Conservation (phyloP, 2,888 invertebrate species). For the Drosophila eohydei region DNA sequence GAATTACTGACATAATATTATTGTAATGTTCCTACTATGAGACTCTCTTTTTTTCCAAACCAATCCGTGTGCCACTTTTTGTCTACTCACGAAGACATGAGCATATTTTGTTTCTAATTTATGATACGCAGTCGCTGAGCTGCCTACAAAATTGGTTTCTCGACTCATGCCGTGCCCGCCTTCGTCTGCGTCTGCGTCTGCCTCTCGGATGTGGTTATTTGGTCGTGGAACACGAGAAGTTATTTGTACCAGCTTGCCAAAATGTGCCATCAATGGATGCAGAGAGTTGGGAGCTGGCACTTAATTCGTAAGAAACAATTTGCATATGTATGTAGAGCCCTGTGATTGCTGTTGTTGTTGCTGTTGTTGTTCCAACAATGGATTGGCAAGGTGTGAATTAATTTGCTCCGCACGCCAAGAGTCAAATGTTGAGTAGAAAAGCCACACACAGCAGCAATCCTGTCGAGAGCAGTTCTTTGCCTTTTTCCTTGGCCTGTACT, state of each 20-base stretch:
- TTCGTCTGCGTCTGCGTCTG: not conserved
- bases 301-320: constrained; percentile 81
- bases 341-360: constrained; percentile 37
- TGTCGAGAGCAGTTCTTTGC: constrained; percentile 5
- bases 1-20: constrained; percentile 78
- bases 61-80: constrained; percentile 68
- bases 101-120: constrained; percentile 82
- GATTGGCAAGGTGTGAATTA: constrained; percentile 83
- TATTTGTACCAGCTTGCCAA: constrained; percentile 61
- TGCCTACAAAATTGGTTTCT: constrained; percentile 76
- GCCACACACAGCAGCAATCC: constrained; percentile 65
- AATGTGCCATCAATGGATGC: constrained; percentile 33
- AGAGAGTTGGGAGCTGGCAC: constrained; percentile 13
- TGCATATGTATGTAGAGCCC: constrained; percentile 71
- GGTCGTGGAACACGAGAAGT: constrained; percentile 56
- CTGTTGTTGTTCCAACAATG: constrained; percentile 66
- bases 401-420: constrained; percentile 80
- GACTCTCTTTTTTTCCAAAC: constrained; percentile 37
- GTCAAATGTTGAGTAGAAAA: constrained; percentile 67
- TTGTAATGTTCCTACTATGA: constrained; percentile 71
- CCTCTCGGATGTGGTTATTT: constrained; percentile 75
- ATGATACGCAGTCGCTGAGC: constrained; percentile 76
- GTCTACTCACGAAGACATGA: constrained; percentile 77
- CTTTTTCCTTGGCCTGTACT: constrained; percentile 7
- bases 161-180: constrained; percentile 19